Evolutionary conservation across 2,113 vertebrate genomes (phyloP), one percentile per base, ranked within the genome.

Genomic region (Ciconia boyciana): DNA sequence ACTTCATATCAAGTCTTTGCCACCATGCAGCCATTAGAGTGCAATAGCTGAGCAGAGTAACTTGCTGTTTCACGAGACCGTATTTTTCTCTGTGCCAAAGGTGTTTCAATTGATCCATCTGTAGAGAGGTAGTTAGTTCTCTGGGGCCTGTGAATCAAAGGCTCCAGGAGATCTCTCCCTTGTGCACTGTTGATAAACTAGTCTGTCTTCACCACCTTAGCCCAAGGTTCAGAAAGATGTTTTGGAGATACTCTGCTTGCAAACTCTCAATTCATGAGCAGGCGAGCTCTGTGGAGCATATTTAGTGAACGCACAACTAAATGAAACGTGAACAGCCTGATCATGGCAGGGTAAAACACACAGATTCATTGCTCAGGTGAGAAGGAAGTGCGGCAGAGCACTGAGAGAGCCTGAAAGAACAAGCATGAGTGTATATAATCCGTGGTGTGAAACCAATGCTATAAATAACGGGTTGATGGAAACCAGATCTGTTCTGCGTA

Each of bases 391-490:
- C 3, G 5, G 85, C 89, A 77, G 58, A 90, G 76, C 39, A 5
- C 69, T 5, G 64, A 49, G 66, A 41, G n/a, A 54, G 68, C 52
- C 66, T 16, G 5, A 16, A 66, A 75, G 76, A 75, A 44, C 83
- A 70, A 81, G 55, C 39, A 19, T 2, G 49, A 51, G 18, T 79
- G 72, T 90, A 48, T 79, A 6, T 66, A 71, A 86, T 19, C 89
- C 69, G 8, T 74, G 72, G 81, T 93, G 95, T 87, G 91, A 92
- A 89, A 91, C 87, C 85, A 36, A 4, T 9, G 82, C 85, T 87
- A 75, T 96, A 94, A 96, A 96, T 94, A 95, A 94, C 0, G 0
- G 69, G 34, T 90, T 96, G 95, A 96, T 96, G 93, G 94, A 84
- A 92, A 90, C 85, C 97, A 96, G 93, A 87, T 41, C 91, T 82